Evolutionary conservation across 2,888 invertebrate genomes (phyloP).

Genomic region (Luperina nickerlii): DNA sequence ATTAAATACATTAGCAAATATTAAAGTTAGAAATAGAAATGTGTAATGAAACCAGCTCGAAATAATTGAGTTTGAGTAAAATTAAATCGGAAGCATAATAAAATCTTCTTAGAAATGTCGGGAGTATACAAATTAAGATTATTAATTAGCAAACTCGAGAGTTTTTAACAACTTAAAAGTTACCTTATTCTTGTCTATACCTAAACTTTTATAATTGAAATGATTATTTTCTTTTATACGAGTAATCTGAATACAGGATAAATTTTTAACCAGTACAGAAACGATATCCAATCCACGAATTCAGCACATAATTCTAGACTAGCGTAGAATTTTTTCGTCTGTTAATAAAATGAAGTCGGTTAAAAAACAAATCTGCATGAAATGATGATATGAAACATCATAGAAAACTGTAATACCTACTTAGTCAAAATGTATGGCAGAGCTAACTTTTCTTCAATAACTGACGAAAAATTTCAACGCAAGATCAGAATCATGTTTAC

Average conservation of each 20-base stretch:
- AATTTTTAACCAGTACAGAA: too few species aligned
- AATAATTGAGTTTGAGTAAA: constrained; percentile 56
- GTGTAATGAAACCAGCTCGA: constrained; percentile 46
- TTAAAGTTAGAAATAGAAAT: constrained; percentile 60
- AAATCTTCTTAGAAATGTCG: constrained; percentile 62
- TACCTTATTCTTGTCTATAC: constrained; percentile 22
- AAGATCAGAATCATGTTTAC: too few species aligned
- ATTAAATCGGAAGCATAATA: constrained; percentile 66
- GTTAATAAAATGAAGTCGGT: too few species aligned
- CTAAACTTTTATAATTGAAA: not conserved
- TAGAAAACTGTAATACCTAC: too few species aligned
- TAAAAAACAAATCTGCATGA: too few species aligned
- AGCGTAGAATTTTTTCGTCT: too few species aligned
- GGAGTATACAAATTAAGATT: constrained; percentile 70
- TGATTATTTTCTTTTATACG: not conserved
- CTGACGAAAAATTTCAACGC: too few species aligned
- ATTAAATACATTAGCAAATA: constrained; percentile 48
- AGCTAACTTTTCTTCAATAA: too few species aligned
- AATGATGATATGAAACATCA: too few species aligned
- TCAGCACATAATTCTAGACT: not conserved
- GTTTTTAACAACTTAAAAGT: constrained; percentile 52
- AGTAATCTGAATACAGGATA: not conserved
- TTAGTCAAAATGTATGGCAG: too few species aligned
- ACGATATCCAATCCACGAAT: not conserved
- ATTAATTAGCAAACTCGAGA: constrained; percentile 68